Percentiles rank a stretch among this genome's conserved stretches.
Evolutionary conservation across 2,888 invertebrate species (phyloP).

Genomic region (Galerucella pusilla): DNA sequence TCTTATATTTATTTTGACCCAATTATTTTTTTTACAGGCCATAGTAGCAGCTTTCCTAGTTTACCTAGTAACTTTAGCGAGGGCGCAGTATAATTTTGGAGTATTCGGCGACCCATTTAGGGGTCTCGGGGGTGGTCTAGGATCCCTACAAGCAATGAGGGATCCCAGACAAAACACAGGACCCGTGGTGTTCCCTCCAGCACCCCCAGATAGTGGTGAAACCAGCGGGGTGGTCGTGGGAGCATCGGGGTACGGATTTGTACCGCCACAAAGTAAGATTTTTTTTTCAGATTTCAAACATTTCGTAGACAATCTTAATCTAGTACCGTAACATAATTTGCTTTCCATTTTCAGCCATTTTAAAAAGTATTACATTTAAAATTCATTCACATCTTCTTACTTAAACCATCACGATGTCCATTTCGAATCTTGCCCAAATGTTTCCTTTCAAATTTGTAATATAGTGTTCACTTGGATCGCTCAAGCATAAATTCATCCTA

Average conservation of each 20-base stretch:
- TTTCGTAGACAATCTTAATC: background rate
- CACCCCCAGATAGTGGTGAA: conserved; percentile 73
- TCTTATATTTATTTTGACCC: too few relatives aligned
- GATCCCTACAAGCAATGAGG: conserved; percentile 66
- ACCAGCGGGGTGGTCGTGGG: conserved; percentile 86
- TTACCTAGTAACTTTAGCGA: conserved; percentile 54
- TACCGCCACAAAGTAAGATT: conserved; percentile 73
- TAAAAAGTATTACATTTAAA: background rate
- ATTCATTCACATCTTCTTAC: background rate
- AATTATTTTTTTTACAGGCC: conserved; percentile 45
- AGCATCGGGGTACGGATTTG: conserved; percentile 87
- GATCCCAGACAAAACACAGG: conserved; percentile 76
- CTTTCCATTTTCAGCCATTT: background rate
- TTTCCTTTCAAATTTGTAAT: conserved; percentile 7
- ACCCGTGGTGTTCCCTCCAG: conserved; percentile 83
- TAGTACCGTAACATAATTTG: background rate
- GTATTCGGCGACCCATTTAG: conserved; percentile 63
- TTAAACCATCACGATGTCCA: background rate
- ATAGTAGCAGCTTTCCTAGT: conserved; percentile 47
- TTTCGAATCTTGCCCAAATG: background rate
- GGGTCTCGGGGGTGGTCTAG: conserved; percentile 64
- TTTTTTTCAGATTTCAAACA: background rate
- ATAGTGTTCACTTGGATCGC: conserved; percentile 9
- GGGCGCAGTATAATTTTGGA: conserved; percentile 61
- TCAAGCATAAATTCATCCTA: conserved; percentile 26